Evolutionary conservation across 2,113 vertebrate species (phyloP).

Genomic region (Hemiscyllium ocellatum): DNA sequence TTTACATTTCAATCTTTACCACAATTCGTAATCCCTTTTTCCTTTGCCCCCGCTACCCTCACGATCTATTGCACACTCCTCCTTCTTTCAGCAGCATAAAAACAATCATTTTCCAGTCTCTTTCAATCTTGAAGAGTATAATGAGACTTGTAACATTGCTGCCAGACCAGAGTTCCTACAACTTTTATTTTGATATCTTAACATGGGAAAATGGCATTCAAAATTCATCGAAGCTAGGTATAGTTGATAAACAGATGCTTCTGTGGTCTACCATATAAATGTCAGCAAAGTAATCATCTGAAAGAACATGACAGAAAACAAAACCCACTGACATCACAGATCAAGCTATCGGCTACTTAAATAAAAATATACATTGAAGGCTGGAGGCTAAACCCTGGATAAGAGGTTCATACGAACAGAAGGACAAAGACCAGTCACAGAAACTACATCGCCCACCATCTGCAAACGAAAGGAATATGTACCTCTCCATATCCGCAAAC

Average conservation of each 20-base stretch:
- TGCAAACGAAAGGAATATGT: conserved; percentile 44
- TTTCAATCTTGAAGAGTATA: too few relatives aligned
- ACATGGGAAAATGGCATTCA: neutral
- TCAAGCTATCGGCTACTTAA: neutral
- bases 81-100: too few relatives aligned
- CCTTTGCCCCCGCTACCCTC: too few relatives aligned
- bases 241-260: neutral
- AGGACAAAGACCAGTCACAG: neutral
- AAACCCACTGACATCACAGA: neutral
- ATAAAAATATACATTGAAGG: neutral
- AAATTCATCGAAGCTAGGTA: neutral
- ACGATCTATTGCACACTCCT: too few relatives aligned
- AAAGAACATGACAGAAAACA: neutral
- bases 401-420: neutral
- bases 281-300: neutral
- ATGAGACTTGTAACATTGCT: too few relatives aligned
- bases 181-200: neutral
- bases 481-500: conserved; percentile 98
- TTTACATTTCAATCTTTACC: too few relatives aligned
- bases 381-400: neutral
- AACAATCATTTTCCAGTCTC: too few relatives aligned
- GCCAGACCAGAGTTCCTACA: too few relatives aligned
- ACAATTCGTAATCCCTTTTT: too few relatives aligned
- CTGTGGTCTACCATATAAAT: neutral
- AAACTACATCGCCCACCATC: neutral